These are phyloP conservation scores for Galemys pyrenaicus DNA, from an alignment of 2,113 vertebrate genomes.

Conservation along the genomic window DNA sequence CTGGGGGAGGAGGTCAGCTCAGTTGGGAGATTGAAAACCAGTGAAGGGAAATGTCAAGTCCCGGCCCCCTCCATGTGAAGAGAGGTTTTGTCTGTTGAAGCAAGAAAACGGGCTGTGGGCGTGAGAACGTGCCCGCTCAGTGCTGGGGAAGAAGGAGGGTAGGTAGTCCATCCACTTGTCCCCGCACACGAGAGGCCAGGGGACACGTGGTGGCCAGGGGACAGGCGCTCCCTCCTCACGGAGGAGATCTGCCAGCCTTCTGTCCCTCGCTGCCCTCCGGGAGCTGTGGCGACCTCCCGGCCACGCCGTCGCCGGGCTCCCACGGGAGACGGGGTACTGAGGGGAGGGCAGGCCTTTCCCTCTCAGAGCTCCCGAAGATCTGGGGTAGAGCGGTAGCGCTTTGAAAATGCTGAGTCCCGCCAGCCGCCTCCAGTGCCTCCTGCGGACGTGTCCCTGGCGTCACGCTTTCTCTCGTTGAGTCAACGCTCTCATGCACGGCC, in stretches of 20 bases:
- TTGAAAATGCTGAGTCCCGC: not conserved
- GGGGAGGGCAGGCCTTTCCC: not conserved
- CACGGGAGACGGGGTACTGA: not conserved
- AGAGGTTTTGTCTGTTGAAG: conserved; percentile 64
- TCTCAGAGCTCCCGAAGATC: not conserved
- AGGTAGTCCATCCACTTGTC: conserved; percentile 21
- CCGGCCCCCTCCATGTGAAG: conserved; percentile 42
- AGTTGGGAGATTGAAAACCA: conserved; percentile 63
- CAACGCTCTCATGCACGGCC: conserved; percentile 42
- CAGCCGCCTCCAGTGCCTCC: not conserved
- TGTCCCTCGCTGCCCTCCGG: not conserved
- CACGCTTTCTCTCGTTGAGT: conserved; percentile 13
- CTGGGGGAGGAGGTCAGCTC: conserved; percentile 67
- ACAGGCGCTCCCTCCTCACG: not conserved
- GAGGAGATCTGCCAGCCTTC: conserved; percentile 26
- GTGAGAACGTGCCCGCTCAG: conserved; percentile 47
- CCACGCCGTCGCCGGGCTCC: not conserved
- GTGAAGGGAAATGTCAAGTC: conserved; percentile 50
- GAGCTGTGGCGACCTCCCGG: not conserved
- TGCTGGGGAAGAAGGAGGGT: not conserved
- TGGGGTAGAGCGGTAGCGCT: too few species aligned
- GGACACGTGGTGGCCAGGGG: conserved; percentile 5
- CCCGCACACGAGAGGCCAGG: not conserved
- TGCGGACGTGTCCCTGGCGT: not conserved
- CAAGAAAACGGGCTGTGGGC: conserved; percentile 40